Base-by-base conservation (phyloP, 2,888 invertebrate genomes). In the Drosophila atripex region DNA sequence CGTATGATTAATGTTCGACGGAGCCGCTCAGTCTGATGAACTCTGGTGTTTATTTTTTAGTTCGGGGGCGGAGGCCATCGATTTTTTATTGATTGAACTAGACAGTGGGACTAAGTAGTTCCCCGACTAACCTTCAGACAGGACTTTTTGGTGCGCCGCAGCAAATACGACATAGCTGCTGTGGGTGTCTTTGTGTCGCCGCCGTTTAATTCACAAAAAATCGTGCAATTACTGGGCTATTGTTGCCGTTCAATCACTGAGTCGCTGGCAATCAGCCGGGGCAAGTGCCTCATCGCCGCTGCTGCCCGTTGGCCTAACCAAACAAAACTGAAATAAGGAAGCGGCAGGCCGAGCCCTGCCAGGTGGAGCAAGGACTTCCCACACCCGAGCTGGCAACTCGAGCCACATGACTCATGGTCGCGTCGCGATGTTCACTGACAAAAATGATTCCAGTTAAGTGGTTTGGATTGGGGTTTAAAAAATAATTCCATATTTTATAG, bases 121-220 rank as follows among this genome's bases (percentile, higher is more conserved):
- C 30, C 32, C n/a, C 32, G 35, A 77, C 89, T 91, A 83, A 91
- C 91, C 90, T 91, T 91, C 63, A 90, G 80, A 75, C 91, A 91
- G 75, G 91, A 90, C 69, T 91, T 91, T 74, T 91, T 91, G 65
- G 91, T 91, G 83, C 91, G 90, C 77, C 89, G 90, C 45, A 91
- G 83, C 75, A 91, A 80, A 71, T 91, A 87, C 70, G 91, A 90
- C 90, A 91, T 90, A 14, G 14, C 35, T n/a, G 45, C 21, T 68
- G 50, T 9, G 25, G 32, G 35, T 47, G 56, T 51, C 49, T 47
- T 39, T 57, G 38, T 52, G 52, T 47, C 65, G 38, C 39, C 21
- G 49, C 23, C 60, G 50, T 30, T 51, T 39, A 25, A 30, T 52
- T 59, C 23, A 11, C 16, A 21, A 12, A 50, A 52, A 63, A 63